Conservation (phyloP, 2,888 invertebrate species). For the Petrolisthes manimaculis region DNA sequence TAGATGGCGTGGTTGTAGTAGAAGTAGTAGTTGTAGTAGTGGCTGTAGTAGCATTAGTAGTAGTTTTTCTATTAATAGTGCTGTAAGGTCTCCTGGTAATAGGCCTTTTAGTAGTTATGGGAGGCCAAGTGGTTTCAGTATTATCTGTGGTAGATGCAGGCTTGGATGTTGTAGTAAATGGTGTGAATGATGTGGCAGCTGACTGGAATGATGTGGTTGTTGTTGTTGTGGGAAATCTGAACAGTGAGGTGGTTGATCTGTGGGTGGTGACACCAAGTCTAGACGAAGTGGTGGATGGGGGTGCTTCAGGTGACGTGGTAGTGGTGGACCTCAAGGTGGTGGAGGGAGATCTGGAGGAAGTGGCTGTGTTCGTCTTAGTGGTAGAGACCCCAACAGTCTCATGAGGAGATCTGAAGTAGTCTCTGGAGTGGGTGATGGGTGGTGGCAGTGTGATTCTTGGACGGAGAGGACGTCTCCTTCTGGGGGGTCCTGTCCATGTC, state of each 20-base stretch:
- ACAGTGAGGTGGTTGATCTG: neutral
- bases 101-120: neutral
- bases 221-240: neutral
- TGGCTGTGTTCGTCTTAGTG: neutral
- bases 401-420: neutral
- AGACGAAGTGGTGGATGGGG: neutral
- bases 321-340: neutral
- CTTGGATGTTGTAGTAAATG: neutral
- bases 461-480: constrained; percentile 6
- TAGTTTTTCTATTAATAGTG: too few relatives aligned
- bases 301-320: neutral
- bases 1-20: neutral
- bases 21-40: neutral
- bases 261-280: neutral
- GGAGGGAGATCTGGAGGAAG: neutral
- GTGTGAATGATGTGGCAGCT: neutral
- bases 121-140: neutral
- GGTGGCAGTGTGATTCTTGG: constrained; percentile 8
- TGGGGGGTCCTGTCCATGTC: neutral
- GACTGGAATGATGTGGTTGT: neutral
- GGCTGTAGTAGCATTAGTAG: neutral
- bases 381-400: constrained; percentile 5
- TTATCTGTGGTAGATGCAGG: neutral
- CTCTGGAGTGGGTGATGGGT: constrained; percentile 17
- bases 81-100: too few relatives aligned